Base-by-base conservation (phyloP, 2,797 vertebrate species). In the Lemur catta region DNA sequence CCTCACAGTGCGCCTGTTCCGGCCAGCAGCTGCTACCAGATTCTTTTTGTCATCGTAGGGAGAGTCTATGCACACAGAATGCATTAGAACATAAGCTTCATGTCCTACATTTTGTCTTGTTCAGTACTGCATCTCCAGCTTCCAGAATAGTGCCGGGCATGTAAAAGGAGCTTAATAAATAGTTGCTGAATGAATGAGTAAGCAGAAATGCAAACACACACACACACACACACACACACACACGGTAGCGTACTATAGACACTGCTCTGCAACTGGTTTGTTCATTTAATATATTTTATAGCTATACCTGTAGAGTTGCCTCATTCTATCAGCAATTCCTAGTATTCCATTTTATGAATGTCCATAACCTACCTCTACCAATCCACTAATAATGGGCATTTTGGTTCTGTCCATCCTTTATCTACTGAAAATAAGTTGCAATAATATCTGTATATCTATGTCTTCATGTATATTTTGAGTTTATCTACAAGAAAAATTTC, bases 401-500 rank as follows among this genome's bases (percentile, higher is more conserved):
- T 86, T 52, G 30, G 28, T 67, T 50, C 22, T n/a, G 3, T 65
- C 12, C 26, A 24, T 88, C 22, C 50, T 90, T 91, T 72, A 43
- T 88, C 24, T 90, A 82, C 20, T 61, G 65, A 71, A 85, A 86
- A 48, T 9, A 89, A 57, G 3, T 76, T 80, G 3, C 2, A 93
- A 20, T 22, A 38, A 46, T 69, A 82, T 59, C 69, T 75, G 7
- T 74, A 33, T 43, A 33, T 55, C 38, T 96, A 2, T 65, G 24
- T 61, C 35, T 86, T 63, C 22, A 15, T 33, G 52, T 11, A 52
- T 20, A 59, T 89, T 86, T 93, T 91, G 38, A 67, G 30, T 89
- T 71, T 61, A 69, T 48, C 43, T 59, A n/a, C 75, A 92, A 95
- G 41, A 48, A 75, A 43, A 20, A 82, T 93, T 96, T 93, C 50